Conservation (phyloP, 2,888 invertebrate species). For the Pristionchus fissidentatus region DNA sequence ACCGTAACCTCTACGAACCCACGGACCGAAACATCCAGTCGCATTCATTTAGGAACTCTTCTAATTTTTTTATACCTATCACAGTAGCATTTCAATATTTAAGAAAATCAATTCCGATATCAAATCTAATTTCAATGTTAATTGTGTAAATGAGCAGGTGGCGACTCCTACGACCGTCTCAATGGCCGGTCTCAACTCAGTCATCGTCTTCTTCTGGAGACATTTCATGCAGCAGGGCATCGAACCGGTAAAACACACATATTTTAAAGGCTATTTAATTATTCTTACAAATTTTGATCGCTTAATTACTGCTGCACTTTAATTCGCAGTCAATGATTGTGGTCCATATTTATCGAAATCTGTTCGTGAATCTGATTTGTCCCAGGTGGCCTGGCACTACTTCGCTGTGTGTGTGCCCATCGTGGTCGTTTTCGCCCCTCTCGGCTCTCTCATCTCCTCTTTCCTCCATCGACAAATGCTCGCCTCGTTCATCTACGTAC, state of each 20-base stretch:
- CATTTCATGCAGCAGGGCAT: slow-evolving; percentile 51
- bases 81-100: neutral
- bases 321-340: neutral
- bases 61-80: no score
- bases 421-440: slow-evolving; percentile 62
- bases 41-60: no score
- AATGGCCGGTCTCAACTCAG: slow-evolving; percentile 69
- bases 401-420: slow-evolving; percentile 60
- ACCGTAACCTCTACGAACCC: no score
- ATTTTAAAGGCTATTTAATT: neutral
- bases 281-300: neutral
- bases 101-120: neutral
- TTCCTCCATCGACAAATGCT: slow-evolving; percentile 67
- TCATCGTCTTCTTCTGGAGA: slow-evolving; percentile 67
- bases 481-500: slow-evolving; percentile 64
- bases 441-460: slow-evolving; percentile 65
- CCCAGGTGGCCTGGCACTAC: slow-evolving; percentile 65
- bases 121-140: no score
- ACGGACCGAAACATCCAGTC: no score
- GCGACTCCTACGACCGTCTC: slow-evolving; percentile 73
- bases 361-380: neutral
- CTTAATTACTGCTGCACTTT: neutral
- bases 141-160: no score
- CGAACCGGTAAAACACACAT: neutral
- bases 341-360: neutral